These are phyloP conservation scores for Arvicanthis niloticus DNA, from an alignment of 2,113 vertebrate species.

Conservation along the genomic window DNA sequence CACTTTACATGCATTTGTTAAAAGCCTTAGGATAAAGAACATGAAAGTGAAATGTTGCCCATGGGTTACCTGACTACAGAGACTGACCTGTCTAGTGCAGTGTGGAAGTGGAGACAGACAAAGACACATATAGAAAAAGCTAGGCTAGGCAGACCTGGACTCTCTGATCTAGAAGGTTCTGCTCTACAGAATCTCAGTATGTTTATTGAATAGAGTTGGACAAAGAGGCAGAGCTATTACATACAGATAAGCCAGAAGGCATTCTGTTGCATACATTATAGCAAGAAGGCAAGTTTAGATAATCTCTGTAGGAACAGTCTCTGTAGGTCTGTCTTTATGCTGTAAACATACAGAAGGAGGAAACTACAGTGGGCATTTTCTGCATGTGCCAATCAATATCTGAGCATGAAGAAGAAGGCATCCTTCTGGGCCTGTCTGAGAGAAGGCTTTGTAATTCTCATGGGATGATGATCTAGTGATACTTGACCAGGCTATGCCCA, in stretches of 20 bases:
- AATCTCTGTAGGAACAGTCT: neutral
- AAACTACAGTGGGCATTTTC: neutral
- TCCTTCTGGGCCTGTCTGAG: neutral
- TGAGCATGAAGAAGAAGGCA: neutral
- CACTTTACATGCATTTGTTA: neutral
- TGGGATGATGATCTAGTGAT: too few relatives aligned
- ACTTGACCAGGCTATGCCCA: neutral
- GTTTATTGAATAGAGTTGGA: neutral
- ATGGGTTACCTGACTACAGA: neutral
- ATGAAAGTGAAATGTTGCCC: neutral
- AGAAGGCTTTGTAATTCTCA: neutral
- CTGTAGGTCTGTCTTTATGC: too few relatives aligned
- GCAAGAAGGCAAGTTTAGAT: neutral
- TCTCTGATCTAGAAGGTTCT: neutral
- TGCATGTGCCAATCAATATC: neutral
- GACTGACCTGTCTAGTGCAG: neutral
- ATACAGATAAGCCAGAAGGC: neutral
- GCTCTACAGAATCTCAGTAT: neutral
- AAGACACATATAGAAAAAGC: neutral
- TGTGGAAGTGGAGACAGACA: neutral
- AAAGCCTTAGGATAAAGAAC: neutral
- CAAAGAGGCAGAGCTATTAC: neutral
- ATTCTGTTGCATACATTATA: neutral
- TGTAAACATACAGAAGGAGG: neutral
- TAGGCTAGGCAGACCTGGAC: neutral